Percentiles rank a stretch among this genome's conserved stretches.
Evolutionary conservation across 2,888 invertebrate species (phyloP).

Genomic region (Apodemia zela): DNA sequence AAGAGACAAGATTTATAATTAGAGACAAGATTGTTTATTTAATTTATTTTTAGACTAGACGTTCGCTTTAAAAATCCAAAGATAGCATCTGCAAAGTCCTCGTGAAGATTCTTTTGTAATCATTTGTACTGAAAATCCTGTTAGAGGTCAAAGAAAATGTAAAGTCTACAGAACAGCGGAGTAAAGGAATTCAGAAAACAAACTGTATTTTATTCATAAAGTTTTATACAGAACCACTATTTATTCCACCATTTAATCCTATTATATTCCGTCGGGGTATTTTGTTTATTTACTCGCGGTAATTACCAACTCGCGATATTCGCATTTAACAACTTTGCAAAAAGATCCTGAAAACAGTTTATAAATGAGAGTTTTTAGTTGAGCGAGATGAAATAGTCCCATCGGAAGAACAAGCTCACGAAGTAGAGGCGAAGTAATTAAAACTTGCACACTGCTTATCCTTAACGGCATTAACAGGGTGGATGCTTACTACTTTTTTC

Average conservation of each 20-base stretch:
- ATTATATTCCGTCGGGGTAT: constrained; percentile 19
- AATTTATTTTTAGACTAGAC: no score
- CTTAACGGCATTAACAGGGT: constrained; percentile 37
- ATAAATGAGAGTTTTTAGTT: constrained; percentile 68
- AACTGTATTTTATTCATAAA: constrained; percentile 8
- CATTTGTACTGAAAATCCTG: no score
- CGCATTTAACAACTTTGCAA: constrained; percentile 46
- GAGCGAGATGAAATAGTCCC: constrained; percentile 56
- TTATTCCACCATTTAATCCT: constrained; percentile 13
- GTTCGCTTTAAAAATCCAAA: no score
- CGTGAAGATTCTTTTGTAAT: no score
- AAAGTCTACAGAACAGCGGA: background rate
- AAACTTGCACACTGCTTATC: constrained; percentile 53
- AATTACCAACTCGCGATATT: constrained; percentile 36
- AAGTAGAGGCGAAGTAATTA: constrained; percentile 64
- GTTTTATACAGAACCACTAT: background rate
- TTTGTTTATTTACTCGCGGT: constrained; percentile 26
- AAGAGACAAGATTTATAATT: no score
- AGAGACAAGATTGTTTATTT: no score
- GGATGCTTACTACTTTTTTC: constrained; percentile 29
- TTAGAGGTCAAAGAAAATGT: no score
- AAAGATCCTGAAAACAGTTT: constrained; percentile 48
- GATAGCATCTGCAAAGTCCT: no score
- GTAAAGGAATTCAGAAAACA: constrained; percentile 1
- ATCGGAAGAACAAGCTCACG: constrained; percentile 54